Evolutionary conservation across 2,797 vertebrate species (phyloP).

Genomic region (Peromyscus attwateri): DNA sequence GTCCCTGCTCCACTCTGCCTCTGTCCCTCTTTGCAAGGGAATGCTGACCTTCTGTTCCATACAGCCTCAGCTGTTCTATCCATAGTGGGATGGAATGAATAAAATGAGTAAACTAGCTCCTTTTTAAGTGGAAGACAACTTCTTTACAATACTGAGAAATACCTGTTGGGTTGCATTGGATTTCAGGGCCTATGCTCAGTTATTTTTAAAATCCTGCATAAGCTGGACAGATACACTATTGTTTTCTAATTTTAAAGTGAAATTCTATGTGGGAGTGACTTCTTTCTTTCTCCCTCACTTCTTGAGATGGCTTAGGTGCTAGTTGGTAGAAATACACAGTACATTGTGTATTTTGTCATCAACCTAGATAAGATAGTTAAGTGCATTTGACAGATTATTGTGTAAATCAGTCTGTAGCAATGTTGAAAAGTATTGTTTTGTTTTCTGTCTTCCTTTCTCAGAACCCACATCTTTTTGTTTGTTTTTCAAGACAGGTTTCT

Average conservation of each 20-base stretch:
- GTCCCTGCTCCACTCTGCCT: background rate
- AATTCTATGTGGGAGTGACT: conserved; percentile 41
- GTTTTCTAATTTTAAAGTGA: conserved; percentile 37
- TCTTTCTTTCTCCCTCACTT: conserved; percentile 24
- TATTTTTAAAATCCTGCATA: conserved; percentile 24
- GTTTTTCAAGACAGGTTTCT: too few relatives aligned
- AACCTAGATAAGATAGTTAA: conserved; percentile 32
- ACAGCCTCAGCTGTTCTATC: conserved; percentile 31
- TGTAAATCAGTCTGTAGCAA: background rate
- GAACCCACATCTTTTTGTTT: background rate
- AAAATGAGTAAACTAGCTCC: conserved; percentile 28
- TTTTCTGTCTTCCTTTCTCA: conserved; percentile 31
- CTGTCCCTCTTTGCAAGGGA: conserved; percentile 59
- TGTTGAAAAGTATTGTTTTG: background rate
- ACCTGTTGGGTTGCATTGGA: conserved; percentile 14
- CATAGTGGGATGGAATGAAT: conserved; percentile 18
- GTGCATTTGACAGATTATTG: conserved; percentile 46
- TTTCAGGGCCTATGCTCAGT: background rate
- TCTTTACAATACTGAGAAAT: conserved; percentile 32
- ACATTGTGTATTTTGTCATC: conserved; percentile 3
- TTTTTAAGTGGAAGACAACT: conserved; percentile 25
- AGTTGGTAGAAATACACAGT: conserved; percentile 56
- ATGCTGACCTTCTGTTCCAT: conserved; percentile 32
- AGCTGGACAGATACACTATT: background rate
- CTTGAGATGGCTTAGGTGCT: conserved; percentile 36